Evolutionary conservation across 2,797 vertebrate species (phyloP), one percentile per base, ranked within the genome.

Genomic region (Eurystomus glaucurus): DNA sequence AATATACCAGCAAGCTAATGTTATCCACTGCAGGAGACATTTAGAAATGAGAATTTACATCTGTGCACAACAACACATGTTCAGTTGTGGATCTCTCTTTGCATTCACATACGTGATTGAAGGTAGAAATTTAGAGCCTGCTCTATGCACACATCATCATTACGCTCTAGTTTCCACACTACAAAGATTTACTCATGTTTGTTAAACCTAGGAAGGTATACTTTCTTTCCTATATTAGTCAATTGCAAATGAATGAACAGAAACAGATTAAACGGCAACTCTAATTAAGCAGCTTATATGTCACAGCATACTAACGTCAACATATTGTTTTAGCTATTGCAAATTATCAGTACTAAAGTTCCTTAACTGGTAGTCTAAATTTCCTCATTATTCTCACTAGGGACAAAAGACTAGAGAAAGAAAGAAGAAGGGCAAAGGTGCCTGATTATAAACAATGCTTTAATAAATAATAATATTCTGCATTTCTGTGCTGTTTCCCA

Each of bases 231-330:
- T 45, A 6, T 64, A 71, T 90, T 94, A 89, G 85, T 94, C 90
- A 91, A 96, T 92, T 93, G 90, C 91, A 88, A 93, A 91, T 87
- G 93, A 95, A 69, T 64, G 90, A 97, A 92, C 74, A 98, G 87
- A 94, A 96, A 89, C 93, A 95, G 95, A 97, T 97, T 91, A 96
- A 97, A 97, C 91, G 77, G 93, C 96, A 97, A 78, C 72, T 93
- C 94, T 93, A 95, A 94, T 91, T 95, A 94, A 96, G 91, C 87
- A 80, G 85, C 62, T 94, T 61, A 52, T 93, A 96, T 91, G 94
- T 96, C 96, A 97, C 88, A 60, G 94, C 11, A 81, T 79, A 84
- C 94, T 66, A 84, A 96, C 10, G 0, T 94, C 96, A 96, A 66
- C 88, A 54, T 85, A 96, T 60, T 88, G 92, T 79, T 93, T 96